Conservation (phyloP, 2,113 vertebrate genomes). For the Agelaius phoeniceus region DNA sequence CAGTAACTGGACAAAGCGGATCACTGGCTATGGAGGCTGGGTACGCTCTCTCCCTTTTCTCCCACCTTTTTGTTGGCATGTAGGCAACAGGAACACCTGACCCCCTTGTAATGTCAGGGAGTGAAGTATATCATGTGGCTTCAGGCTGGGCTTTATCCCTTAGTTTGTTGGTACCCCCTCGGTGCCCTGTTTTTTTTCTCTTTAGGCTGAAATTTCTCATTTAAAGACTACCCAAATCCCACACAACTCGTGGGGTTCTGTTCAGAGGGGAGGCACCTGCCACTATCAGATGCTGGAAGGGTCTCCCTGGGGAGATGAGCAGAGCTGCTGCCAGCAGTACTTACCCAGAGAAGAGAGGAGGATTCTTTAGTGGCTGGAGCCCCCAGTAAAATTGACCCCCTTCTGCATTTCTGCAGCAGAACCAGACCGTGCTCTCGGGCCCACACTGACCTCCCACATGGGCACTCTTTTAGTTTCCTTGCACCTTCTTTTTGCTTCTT, state of each 20-base stretch:
- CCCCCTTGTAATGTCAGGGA: background rate
- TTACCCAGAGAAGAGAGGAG: background rate
- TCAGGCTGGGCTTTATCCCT: background rate
- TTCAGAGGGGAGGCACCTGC: background rate
- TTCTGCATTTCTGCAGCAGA: background rate
- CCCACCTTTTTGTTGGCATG: background rate
- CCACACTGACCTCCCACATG: background rate
- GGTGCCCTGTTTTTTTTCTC: background rate
- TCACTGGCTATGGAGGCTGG: slow-evolving; percentile 38
- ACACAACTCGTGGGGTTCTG: rapidly evolving
- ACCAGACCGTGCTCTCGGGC: rapidly evolving
- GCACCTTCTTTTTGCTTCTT: background rate
- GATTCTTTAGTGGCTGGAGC: background rate
- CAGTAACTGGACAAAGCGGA: slow-evolving; percentile 49
- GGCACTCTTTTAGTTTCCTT: background rate
- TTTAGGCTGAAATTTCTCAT: background rate
- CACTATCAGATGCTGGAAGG: background rate
- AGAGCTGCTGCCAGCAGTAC: rapidly evolving
- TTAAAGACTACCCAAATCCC: background rate
- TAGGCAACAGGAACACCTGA: background rate
- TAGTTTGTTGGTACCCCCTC: background rate
- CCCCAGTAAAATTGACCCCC: background rate
- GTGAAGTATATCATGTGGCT: rapidly evolving
- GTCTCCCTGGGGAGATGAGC: background rate
- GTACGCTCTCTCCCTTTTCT: slow-evolving; percentile 23